Conservation (phyloP, 2,888 invertebrate species). For the Drosophila dives region DNA sequence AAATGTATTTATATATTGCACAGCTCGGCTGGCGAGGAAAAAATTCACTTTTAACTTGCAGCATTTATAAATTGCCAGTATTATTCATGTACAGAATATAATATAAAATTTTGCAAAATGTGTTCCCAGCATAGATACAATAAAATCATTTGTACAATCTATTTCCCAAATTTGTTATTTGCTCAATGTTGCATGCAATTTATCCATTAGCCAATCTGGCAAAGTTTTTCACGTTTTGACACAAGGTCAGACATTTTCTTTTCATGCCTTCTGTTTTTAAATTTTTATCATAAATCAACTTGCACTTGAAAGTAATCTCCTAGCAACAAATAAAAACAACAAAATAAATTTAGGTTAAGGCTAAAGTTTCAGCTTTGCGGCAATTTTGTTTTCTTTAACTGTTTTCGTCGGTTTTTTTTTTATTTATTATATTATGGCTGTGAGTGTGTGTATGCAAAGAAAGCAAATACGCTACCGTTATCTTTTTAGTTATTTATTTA, state of each 20-base stretch:
- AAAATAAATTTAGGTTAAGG: conserved; percentile 66
- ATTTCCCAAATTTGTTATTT: conserved; percentile 4
- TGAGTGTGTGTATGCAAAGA: conserved; percentile 24
- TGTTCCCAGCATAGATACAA: background rate
- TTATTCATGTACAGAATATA: background rate
- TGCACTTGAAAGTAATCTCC: conserved; percentile 71
- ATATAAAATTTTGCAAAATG: background rate
- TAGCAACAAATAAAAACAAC: conserved; percentile 33
- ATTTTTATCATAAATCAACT: conserved; percentile 59
- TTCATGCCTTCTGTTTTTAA: conserved; percentile 5
- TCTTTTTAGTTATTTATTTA: conserved; percentile 25
- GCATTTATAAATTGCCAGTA: background rate
- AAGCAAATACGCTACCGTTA: conserved; percentile 59
- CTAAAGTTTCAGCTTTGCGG: conserved; percentile 50
- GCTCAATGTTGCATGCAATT: conserved; percentile 18
- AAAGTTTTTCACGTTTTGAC: conserved; percentile 32
- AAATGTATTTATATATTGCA: background rate
- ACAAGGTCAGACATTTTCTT: conserved; percentile 39
- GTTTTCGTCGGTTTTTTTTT: conserved; percentile 3
- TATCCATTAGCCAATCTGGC: conserved; percentile 24
- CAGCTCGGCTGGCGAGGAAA: background rate
- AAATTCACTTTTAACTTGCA: background rate
- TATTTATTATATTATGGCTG: background rate
- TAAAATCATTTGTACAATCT: background rate
- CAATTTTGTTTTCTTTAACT: conserved; percentile 32